Evolutionary conservation across 2,113 vertebrate genomes (phyloP).

Genomic region (Amphiprion percula): DNA sequence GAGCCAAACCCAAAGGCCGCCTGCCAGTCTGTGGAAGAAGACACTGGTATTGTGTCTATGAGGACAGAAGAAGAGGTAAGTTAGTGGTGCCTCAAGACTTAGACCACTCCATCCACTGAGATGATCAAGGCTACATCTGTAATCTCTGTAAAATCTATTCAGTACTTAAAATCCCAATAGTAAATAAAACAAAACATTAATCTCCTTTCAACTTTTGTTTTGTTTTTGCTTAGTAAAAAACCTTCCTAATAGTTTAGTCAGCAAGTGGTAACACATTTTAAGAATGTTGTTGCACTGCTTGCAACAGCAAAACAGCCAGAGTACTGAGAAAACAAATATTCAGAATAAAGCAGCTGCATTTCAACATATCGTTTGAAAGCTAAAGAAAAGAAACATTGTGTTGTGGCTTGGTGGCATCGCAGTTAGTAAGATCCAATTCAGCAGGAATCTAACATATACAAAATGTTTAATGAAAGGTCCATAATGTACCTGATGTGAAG

Average conservation of each 20-base stretch:
- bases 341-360: constrained; percentile 3
- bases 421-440: not conserved
- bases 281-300: not conserved
- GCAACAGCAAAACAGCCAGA: not conserved
- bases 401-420: no score
- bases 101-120: not conserved
- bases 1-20: constrained; percentile 99
- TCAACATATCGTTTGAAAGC: no score
- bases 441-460: not conserved
- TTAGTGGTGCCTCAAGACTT: constrained; percentile 21
- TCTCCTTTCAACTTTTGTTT: not conserved
- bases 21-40: constrained; percentile 99
- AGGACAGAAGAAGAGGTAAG: not conserved
- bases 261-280: no score
- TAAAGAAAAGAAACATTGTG: no score
- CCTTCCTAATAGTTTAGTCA: no score
- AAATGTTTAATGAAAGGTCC: not conserved
- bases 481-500: constrained; percentile 93
- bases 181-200: not conserved
- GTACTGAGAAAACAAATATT: not conserved
- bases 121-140: not conserved
- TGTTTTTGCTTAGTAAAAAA: no score
- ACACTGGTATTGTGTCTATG: constrained; percentile 98
- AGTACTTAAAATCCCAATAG: not conserved
- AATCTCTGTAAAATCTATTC: not conserved